These are phyloP conservation scores for Parascotia fuliginaria DNA, from an alignment of 2,888 invertebrate genomes.

Conservation along the genomic window DNA sequence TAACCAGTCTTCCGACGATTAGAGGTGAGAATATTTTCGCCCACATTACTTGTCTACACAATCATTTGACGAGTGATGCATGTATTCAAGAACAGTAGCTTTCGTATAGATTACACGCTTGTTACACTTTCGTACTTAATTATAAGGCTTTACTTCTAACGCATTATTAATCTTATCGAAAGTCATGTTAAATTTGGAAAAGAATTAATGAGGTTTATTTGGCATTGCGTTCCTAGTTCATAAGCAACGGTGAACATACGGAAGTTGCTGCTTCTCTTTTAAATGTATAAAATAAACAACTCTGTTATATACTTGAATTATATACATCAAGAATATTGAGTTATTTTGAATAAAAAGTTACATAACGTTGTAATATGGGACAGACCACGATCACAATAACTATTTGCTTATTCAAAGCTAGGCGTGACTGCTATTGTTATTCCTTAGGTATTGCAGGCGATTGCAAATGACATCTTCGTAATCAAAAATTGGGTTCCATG, in stretches of 20 bases:
- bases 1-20: slow-evolving; percentile 43
- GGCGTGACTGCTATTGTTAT: slow-evolving; percentile 63
- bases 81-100: slow-evolving; percentile 19
- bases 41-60: slow-evolving; percentile 37
- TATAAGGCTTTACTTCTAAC: slow-evolving; percentile 6
- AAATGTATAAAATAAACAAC: no score
- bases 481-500: slow-evolving; percentile 68
- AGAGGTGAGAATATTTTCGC: slow-evolving; percentile 44
- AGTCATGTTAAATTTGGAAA: slow-evolving; percentile 13
- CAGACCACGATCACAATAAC: slow-evolving; percentile 56
- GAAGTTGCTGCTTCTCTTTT: no score
- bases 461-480: slow-evolving; percentile 70
- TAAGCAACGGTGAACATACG: no score
- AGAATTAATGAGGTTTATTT: slow-evolving; percentile 15
- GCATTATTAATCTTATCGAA: slow-evolving; percentile 18
- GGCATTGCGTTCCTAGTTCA: background rate
- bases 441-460: slow-evolving; percentile 51
- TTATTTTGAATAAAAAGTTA: slow-evolving; percentile 29
- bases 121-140: slow-evolving; percentile 18
- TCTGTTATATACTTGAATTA: no score
- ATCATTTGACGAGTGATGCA: slow-evolving; percentile 37
- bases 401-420: slow-evolving; percentile 66
- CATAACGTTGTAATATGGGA: slow-evolving; percentile 51
- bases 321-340: no score
- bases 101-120: slow-evolving; percentile 18